Base-by-base conservation (phyloP, 1,140 invertebrate genomes). In the Sitophilus oryzae region DNA sequence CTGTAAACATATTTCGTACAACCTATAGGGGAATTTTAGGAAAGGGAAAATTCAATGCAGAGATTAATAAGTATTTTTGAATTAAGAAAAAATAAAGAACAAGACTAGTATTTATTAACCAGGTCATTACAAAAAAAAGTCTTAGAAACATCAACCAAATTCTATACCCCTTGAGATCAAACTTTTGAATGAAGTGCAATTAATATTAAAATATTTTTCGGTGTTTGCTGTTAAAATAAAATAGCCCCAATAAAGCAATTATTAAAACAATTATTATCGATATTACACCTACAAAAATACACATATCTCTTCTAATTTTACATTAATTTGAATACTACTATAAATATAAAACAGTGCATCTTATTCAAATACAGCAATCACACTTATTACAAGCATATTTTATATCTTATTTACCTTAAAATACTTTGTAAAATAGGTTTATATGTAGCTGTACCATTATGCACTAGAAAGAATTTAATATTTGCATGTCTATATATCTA, bases 271-370 rank as follows among this genome's bases (percentile, higher is more conserved):
- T 43, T 14, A 21, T 21, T 43, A 21, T 20, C 19, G n/a, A n/a
- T 20, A 23, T 25, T 15, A 45, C 43, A 48, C 20, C 45, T 48
- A 48, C 45, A 48, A 48, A 48, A 48, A 48, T 48, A 48, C 45
- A 48, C 45, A 34, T n/a, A 48, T 48, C 35, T 48, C 14, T 48
- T 37, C 45, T 48, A 48, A 48, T 35, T 48, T 48, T 48, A 48
- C 45, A 48, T 48, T 36, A 34, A 48, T 36, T 36, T 48, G 9
- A 48, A 44, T n/a, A 38, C 36, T 38, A 30, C 25, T 45, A 18
- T 42, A 19, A 41, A 41, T 42, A 20, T 42, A 42, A 42, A 42
- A 42, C 18, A 42, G 40, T 42, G 40, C 40, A 42, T 19, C 40
- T 42, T 42, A 42, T 42, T 42, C 21, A 20, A 42, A 42, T 42